Percentiles rank a stretch among this genome's conserved stretches.
These are phyloP conservation scores for Lophotriccus pileatus DNA, from an alignment of 2,797 vertebrate genomes.

Conservation along the genomic window DNA sequence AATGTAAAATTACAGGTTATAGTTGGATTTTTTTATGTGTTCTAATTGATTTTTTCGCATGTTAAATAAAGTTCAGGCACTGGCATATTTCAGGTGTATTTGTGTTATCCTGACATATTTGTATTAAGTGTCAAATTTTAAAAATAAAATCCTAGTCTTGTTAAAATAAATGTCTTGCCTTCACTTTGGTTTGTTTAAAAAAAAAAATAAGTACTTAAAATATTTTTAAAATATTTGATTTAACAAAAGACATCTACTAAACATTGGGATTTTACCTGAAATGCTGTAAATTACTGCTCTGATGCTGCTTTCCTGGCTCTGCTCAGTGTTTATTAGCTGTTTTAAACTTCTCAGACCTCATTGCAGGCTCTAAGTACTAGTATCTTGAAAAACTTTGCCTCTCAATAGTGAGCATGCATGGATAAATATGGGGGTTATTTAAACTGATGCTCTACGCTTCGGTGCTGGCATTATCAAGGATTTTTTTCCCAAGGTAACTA, in stretches of 20 bases:
- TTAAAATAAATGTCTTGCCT: constrained; percentile 70
- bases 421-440: rapidly evolving
- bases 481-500: neutral
- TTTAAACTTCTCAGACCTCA: neutral
- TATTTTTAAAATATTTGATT: neutral
- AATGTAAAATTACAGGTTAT: constrained; percentile 85
- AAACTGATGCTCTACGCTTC: rapidly evolving
- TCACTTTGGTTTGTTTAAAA: constrained; percentile 29
- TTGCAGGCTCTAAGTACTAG: neutral
- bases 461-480: rapidly evolving
- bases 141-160: constrained; percentile 74
- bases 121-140: constrained; percentile 75
- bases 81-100: constrained; percentile 78
- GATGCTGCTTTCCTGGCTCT: neutral
- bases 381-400: neutral
- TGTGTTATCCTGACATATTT: constrained; percentile 78
- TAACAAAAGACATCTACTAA: neutral
- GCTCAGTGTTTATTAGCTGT: neutral
- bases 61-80: constrained; percentile 80
- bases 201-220: neutral
- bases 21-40: constrained; percentile 75
- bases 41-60: constrained; percentile 78
- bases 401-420: rapidly evolving
- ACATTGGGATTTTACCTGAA: neutral
- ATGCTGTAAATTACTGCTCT: neutral